phyloP scores from a whole-genome alignment of 2,888 invertebrate species.

The Agrochola litura region DNA sequence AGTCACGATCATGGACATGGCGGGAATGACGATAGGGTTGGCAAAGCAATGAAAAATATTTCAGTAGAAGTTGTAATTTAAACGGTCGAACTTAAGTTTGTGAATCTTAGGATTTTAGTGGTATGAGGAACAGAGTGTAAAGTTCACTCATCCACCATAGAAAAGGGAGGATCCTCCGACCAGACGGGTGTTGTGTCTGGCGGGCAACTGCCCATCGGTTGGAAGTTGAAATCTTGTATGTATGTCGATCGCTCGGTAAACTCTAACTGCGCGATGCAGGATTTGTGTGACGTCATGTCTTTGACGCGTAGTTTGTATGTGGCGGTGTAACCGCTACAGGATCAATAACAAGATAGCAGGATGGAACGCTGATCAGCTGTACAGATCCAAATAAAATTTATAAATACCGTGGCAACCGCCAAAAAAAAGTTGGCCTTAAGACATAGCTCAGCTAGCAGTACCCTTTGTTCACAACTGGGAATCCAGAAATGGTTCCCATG shows the following conservation, averaged over 20 bases:
- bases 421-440: not conserved
- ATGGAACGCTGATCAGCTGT: not conserved
- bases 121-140: too few species aligned
- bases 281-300: too few species aligned
- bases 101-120: not conserved
- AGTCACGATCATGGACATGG: conserved; percentile 12
- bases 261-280: too few species aligned
- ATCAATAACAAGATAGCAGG: not conserved
- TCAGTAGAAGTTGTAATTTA: not conserved
- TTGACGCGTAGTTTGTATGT: too few species aligned
- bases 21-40: not conserved
- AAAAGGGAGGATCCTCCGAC: too few species aligned
- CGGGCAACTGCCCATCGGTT: too few species aligned
- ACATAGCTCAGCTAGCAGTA: not conserved
- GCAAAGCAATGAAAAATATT: not conserved
- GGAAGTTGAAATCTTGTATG: too few species aligned
- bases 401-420: not conserved
- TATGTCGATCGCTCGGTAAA: too few species aligned
- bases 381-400: not conserved
- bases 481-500: too few species aligned
- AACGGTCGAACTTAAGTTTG: not conserved
- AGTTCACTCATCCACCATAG: too few species aligned
- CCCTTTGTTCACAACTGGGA: not conserved
- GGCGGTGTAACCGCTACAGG: too few species aligned
- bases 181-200: too few species aligned